Evolutionary conservation across 1,140 invertebrate species (phyloP).

Genomic region (Atta colombica): DNA sequence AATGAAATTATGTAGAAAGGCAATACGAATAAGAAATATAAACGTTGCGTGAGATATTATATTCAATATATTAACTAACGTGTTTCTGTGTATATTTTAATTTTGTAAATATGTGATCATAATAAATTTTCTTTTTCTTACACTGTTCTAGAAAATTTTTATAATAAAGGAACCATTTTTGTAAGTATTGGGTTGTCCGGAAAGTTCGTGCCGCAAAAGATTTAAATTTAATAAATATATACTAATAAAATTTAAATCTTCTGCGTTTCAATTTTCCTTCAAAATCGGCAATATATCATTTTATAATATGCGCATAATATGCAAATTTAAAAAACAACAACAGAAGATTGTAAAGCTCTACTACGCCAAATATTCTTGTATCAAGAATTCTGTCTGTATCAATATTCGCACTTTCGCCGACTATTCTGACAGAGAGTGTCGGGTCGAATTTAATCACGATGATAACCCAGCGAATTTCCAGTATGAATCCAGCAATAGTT

Average conservation of each 20-base stretch:
- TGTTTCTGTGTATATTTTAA: not conserved
- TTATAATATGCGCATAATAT: not conserved
- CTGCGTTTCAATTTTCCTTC: too few relatives aligned
- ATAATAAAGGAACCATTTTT: not conserved
- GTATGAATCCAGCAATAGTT: constrained; percentile 60
- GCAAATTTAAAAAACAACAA: not conserved
- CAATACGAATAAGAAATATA: not conserved
- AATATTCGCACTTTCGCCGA: constrained; percentile 5
- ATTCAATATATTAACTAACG: not conserved
- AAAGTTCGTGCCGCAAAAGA: too few relatives aligned
- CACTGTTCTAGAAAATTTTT: too few relatives aligned
- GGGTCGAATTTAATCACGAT: constrained; percentile 52
- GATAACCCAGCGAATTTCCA: constrained; percentile 53
- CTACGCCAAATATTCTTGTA: not conserved
- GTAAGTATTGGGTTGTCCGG: not conserved
- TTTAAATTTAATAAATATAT: too few relatives aligned
- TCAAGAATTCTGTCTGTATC: constrained; percentile 37
- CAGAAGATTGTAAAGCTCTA: not conserved
- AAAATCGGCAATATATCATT: not conserved
- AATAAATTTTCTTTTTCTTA: not conserved
- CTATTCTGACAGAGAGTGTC: constrained; percentile 15
- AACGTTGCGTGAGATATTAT: not conserved
- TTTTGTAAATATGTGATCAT: not conserved
- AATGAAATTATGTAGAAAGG: not conserved
- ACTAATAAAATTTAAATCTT: too few relatives aligned